Conservation (phyloP, 1,140 invertebrate species). For the Heliconius himera region DNA sequence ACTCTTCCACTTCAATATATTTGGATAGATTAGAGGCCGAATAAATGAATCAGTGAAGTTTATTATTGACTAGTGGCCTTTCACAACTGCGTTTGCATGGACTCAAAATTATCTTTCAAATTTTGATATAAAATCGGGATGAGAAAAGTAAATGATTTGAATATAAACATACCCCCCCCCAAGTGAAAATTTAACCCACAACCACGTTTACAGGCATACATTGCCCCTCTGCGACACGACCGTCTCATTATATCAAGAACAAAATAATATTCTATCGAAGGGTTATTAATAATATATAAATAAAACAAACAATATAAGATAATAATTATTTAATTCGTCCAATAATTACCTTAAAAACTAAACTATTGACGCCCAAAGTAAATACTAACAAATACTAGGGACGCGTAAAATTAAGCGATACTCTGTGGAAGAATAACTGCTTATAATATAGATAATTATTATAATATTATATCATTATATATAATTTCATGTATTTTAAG, state of each 20-base stretch:
- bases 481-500: neutral
- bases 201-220: no score
- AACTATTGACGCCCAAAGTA: constrained; percentile 41
- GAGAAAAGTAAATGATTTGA: no score
- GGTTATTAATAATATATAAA: constrained; percentile 20
- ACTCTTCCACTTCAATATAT: no score
- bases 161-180: no score
- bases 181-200: no score
- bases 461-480: neutral
- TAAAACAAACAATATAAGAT: constrained; percentile 49
- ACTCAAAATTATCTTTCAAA: no score
- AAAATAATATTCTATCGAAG: neutral
- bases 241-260: neutral
- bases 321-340: constrained; percentile 44
- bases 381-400: constrained; percentile 38
- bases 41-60: no score
- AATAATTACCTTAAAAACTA: constrained; percentile 43
- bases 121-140: no score
- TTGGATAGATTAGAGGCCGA: no score
- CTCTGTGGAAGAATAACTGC: neutral
- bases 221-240: no score
- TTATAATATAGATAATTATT: neutral
- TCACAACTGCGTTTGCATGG: no score
- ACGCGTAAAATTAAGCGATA: neutral
- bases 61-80: no score